Conservation (phyloP, 2,888 invertebrate species). For the Clanis bilineata region DNA sequence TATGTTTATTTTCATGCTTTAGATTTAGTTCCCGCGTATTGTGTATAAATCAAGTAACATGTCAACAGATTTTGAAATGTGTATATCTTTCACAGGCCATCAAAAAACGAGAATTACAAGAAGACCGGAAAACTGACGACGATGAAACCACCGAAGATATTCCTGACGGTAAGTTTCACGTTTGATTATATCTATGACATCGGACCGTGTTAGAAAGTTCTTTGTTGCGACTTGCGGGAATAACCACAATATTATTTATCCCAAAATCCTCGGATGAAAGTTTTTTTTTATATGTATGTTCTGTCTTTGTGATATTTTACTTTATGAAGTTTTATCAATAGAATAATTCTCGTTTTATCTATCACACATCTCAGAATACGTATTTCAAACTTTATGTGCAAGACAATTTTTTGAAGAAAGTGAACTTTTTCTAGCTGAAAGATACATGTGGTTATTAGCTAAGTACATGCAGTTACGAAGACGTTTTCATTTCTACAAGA, state of each 20-base stretch:
- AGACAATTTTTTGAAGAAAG: too few species aligned
- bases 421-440: too few species aligned
- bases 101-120: conserved; percentile 71
- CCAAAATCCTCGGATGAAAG: too few species aligned
- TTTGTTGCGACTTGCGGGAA: not conserved
- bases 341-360: too few species aligned
- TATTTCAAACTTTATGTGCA: too few species aligned
- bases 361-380: too few species aligned
- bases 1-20: conserved; percentile 41
- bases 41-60: not conserved
- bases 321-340: too few species aligned
- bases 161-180: conserved; percentile 64
- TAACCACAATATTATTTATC: not conserved
- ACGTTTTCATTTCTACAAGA: too few species aligned
- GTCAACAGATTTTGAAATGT: conserved; percentile 32
- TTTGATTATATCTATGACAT: not conserved
- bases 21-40: conserved; percentile 18
- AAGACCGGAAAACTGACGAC: conserved; percentile 71
- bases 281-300: too few species aligned
- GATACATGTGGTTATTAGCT: too few species aligned
- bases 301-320: too few species aligned
- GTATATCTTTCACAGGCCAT: conserved; percentile 67
- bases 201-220: not conserved
- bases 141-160: conserved; percentile 64
- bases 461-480: too few species aligned